These are phyloP conservation scores for Eupithecia dodoneata DNA, from an alignment of 2,888 invertebrate genomes.

Conservation along the genomic window DNA sequence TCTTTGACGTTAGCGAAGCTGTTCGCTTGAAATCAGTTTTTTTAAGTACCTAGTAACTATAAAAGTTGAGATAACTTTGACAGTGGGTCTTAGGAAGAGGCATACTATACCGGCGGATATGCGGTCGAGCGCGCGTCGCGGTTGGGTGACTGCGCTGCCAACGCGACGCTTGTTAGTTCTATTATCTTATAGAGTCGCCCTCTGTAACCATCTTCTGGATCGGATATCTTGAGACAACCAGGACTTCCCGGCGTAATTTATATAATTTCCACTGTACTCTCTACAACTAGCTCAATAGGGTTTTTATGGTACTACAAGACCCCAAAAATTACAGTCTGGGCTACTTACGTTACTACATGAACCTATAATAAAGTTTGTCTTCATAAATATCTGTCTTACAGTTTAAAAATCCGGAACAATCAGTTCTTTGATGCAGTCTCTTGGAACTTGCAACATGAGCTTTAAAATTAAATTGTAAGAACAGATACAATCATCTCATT, in stretches of 20 bases:
- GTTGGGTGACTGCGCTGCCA: slow-evolving; percentile 73
- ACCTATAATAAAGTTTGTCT: slow-evolving; percentile 7
- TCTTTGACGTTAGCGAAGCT: not conserved
- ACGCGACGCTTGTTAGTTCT: slow-evolving; percentile 75
- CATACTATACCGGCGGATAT: slow-evolving; percentile 72
- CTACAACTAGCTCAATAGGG: not conserved
- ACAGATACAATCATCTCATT: slow-evolving; percentile 45
- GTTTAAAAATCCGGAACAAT: slow-evolving; percentile 25
- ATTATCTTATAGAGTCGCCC: slow-evolving; percentile 73
- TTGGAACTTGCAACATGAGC: slow-evolving; percentile 38
- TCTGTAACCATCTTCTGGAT: slow-evolving; percentile 69
- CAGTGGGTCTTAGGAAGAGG: slow-evolving; percentile 63
- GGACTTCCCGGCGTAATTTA: slow-evolving; percentile 52
- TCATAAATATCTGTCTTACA: slow-evolving; percentile 2
- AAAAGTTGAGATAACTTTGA: slow-evolving; percentile 16
- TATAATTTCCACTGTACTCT: not conserved
- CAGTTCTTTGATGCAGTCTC: slow-evolving; percentile 27
- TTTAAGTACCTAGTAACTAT: not conserved
- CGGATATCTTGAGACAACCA: slow-evolving; percentile 64
- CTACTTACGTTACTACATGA: not conserved
- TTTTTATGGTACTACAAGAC: slow-evolving; percentile 13
- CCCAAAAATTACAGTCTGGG: not conserved
- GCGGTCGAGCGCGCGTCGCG: slow-evolving; percentile 78
- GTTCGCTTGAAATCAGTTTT: not conserved
- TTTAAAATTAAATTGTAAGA: slow-evolving; percentile 41